phyloP scores from a whole-genome alignment of 2,797 vertebrate species.

The Lophura swinhoii region DNA sequence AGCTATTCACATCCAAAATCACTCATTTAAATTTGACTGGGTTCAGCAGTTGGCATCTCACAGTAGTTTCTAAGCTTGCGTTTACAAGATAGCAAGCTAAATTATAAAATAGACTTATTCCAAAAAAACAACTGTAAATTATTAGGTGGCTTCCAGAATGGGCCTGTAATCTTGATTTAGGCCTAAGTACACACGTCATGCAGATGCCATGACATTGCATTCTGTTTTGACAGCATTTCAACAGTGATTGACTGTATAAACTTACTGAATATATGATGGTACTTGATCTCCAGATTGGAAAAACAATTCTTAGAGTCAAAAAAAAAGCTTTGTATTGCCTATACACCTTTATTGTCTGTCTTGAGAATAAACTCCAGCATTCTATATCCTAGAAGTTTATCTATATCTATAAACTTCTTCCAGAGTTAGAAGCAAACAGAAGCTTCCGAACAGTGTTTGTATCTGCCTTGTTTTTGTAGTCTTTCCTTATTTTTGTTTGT shows the following conservation, averaged over 20 bases:
- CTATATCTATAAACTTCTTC: not conserved
- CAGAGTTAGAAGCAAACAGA: not conserved
- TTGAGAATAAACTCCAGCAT: not conserved
- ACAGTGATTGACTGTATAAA: not conserved
- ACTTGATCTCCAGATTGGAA: not conserved
- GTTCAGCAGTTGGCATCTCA: not conserved
- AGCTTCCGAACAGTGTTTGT: not conserved
- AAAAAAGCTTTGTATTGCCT: not conserved
- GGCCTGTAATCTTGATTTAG: not conserved
- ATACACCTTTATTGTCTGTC: not conserved
- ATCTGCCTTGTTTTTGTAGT: not conserved
- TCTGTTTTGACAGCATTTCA: not conserved
- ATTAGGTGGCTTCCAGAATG: not conserved
- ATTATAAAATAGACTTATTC: not conserved
- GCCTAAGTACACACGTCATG: not conserved
- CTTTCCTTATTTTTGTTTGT: not conserved
- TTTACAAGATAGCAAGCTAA: not conserved
- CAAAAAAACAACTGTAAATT: not conserved
- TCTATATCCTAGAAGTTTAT: not conserved
- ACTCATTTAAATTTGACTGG: not conserved
- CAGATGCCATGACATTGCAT: not conserved
- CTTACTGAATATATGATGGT: not conserved
- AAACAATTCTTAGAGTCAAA: not conserved
- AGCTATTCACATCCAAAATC: not conserved
- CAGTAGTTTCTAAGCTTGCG: not conserved